Evolutionary conservation across 2,888 invertebrate species (phyloP), one percentile per base, ranked within the genome.

Genomic region (Strigamia maritima): DNA sequence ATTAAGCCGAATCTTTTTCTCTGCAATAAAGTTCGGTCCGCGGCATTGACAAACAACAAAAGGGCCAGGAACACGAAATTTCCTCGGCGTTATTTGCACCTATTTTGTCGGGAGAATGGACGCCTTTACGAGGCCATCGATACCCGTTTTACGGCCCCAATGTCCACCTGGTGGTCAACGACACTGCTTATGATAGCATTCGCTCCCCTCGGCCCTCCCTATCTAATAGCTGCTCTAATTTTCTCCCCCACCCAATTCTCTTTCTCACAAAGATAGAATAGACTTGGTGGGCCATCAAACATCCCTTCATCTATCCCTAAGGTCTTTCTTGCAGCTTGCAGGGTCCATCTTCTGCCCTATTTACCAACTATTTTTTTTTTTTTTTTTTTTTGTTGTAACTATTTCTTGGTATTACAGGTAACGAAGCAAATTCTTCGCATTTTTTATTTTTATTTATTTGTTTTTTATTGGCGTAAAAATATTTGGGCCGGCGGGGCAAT

Each of bases 11-110:
- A n/a, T n/a, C n/a, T n/a, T n/a, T n/a, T n/a, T n/a, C n/a, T n/a
- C n/a, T 35, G 49, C 49, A 49, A 49, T 49, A 49, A 49, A 49
- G 8, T 16, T 19, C 49, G 19, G 19, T n/a, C n/a, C n/a, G n/a
- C n/a, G n/a, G n/a, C n/a, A n/a, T n/a, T n/a, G n/a, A n/a, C n/a
- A 49, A 49, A 49, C 49, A 49, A 49, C 49, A 49, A 49, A 49
- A 49, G 49, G 49, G 19, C 49, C 35, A 35, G 10, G 35, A 35
- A 10, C 8, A 6, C 35, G 35, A 35, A 35, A 8, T 35, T 35
- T 35, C 35, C 35, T 8, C 8, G 35, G 35, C 35, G 35, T 10
- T 35, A 35, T 35, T 35, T 35, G 35, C 35, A 35, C 35, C 35
- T 35, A 35, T 35, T 35, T 35, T 35, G 8, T 35, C 35, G 8